Evolutionary conservation across 1,140 invertebrate genomes (phyloP).

Genomic region (Saccostrea cuccullata): DNA sequence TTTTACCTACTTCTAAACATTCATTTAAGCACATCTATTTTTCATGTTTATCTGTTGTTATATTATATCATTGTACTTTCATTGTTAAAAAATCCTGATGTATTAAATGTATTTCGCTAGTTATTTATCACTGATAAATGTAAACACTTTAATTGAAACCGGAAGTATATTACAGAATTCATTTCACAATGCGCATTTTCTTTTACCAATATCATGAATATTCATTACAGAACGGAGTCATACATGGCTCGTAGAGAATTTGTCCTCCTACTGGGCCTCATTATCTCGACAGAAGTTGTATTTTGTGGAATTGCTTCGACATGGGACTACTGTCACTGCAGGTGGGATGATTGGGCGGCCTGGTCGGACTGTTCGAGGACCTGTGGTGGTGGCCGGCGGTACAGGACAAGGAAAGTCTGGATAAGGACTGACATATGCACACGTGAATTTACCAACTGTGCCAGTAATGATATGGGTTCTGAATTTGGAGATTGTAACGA

Average conservation of each 20-base stretch:
- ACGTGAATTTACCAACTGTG: constrained; percentile 37
- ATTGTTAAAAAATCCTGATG: too few relatives aligned
- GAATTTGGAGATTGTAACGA: constrained; percentile 45
- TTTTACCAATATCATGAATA: too few relatives aligned
- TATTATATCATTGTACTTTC: too few relatives aligned
- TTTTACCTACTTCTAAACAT: too few relatives aligned
- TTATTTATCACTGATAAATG: too few relatives aligned
- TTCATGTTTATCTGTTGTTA: too few relatives aligned
- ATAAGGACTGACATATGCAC: not conserved
- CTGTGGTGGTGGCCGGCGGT: constrained; percentile 43
- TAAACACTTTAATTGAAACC: too few relatives aligned
- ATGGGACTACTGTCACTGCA: constrained; percentile 45
- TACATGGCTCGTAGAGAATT: not conserved
- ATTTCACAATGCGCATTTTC: too few relatives aligned
- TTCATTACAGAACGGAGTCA: too few relatives aligned
- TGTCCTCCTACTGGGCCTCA: not conserved
- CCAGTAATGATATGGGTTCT: constrained; percentile 42
- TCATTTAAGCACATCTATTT: too few relatives aligned
- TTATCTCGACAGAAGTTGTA: not conserved
- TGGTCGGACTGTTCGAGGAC: constrained; percentile 48
- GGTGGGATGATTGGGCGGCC: constrained; percentile 42
- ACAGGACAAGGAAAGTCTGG: constrained; percentile 38
- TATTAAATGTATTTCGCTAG: too few relatives aligned
- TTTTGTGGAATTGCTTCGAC: constrained; percentile 7
- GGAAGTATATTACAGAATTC: too few relatives aligned